Conservation (phyloP, 2,797 vertebrate genomes). For the Gallinago stenura region DNA sequence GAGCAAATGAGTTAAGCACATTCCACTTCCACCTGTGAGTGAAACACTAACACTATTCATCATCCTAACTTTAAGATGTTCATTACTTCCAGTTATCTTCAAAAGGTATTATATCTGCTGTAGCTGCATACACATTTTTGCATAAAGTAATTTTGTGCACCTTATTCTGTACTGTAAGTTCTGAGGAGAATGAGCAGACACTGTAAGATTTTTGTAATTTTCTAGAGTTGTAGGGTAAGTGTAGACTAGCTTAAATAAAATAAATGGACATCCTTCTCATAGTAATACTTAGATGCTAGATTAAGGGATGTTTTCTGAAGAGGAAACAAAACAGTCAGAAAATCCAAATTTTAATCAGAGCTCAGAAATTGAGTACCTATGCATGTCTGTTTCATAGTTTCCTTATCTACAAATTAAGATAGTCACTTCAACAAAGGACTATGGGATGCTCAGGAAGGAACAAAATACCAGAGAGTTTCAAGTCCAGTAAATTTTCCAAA, state of each 20-base stretch:
- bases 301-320: not conserved
- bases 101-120: not conserved
- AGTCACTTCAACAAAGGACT: not conserved
- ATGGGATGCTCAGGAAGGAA: not conserved
- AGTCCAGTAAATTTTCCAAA: not conserved
- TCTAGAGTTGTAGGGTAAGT: not conserved
- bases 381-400: not conserved
- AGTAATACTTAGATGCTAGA: not conserved
- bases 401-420: not conserved
- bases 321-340: not conserved
- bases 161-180: not conserved
- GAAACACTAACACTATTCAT: not conserved
- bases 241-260: not conserved
- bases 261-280: not conserved
- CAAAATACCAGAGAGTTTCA: not conserved
- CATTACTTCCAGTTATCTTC: conserved; percentile 4
- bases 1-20: not conserved
- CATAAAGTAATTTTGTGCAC: not conserved
- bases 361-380: not conserved
- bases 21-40: not conserved
- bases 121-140: not conserved
- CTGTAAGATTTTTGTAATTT: not conserved
- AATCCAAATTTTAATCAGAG: not conserved
- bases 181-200: not conserved
- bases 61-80: not conserved